Evolutionary conservation across 2,113 vertebrate species (phyloP).

Genomic region (Pseudolaguvia tuberculata): DNA sequence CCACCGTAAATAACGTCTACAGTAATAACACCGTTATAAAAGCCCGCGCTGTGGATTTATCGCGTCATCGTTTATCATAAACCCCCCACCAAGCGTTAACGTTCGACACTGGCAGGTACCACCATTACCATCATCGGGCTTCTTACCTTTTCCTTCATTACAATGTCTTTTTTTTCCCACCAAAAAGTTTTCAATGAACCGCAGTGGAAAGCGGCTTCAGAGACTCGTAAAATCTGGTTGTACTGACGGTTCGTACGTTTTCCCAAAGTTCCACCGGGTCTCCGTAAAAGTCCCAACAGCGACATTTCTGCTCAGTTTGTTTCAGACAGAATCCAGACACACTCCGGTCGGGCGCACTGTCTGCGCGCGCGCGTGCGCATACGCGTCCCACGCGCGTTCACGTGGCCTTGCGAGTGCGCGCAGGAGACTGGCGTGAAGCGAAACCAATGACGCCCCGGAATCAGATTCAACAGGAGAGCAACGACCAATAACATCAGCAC

Average conservation of each 20-base stretch:
- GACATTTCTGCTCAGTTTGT: slow-evolving; percentile 67
- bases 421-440: slow-evolving; percentile 51
- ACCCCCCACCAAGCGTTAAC: slow-evolving; percentile 17
- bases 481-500: slow-evolving; percentile 48
- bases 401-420: slow-evolving; percentile 45
- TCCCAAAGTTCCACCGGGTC: slow-evolving; percentile 48
- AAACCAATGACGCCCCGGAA: slow-evolving; percentile 45
- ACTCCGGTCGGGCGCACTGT: slow-evolving; percentile 64
- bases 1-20: not conserved
- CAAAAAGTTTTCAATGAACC: slow-evolving; percentile 63
- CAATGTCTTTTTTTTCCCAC: slow-evolving; percentile 50
- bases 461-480: not conserved
- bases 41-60: not conserved
- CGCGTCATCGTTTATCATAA: not conserved
- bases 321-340: slow-evolving; percentile 75
- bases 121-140: not conserved
- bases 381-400: slow-evolving; percentile 58
- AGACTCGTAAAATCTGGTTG: slow-evolving; percentile 32
- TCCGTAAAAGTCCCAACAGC: slow-evolving; percentile 6
- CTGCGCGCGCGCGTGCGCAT: slow-evolving; percentile 25
- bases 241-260: slow-evolving; percentile 25
- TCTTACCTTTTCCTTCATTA: slow-evolving; percentile 63
- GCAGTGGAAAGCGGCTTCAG: slow-evolving; percentile 43
- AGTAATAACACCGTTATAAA: not conserved
- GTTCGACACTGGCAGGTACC: slow-evolving; percentile 39